phyloP scores from a whole-genome alignment of 2,113 vertebrate species.

The Dasyprocta punctata region DNA sequence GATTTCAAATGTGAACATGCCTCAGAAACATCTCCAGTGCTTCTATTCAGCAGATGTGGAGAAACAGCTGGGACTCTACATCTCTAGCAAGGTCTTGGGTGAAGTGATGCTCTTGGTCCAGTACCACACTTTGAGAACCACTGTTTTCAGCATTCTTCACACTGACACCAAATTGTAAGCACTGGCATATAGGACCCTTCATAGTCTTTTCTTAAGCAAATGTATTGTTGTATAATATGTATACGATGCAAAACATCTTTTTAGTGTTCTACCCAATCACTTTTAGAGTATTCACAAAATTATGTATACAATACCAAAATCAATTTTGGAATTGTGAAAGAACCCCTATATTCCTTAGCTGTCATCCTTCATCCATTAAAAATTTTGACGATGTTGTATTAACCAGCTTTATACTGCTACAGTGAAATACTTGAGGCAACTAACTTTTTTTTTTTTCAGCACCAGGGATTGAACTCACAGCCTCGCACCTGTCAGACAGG shows the following conservation, averaged over 20 bases:
- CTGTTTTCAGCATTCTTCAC: not conserved
- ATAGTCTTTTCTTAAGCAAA: not conserved
- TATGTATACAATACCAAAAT: not conserved
- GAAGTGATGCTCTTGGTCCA: not conserved
- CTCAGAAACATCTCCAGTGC: not conserved
- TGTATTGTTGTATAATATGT: not conserved
- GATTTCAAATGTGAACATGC: not conserved
- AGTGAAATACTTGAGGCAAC: not conserved
- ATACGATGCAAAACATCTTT: not conserved
- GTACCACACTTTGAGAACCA: not conserved
- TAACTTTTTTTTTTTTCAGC: no score
- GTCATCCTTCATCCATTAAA: not conserved
- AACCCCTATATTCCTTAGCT: not conserved
- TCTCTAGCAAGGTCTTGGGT: not conserved
- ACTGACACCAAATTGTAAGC: not conserved
- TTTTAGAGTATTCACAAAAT: not conserved
- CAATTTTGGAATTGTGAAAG: not conserved
- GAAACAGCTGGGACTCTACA: not conserved
- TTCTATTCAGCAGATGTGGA: not conserved
- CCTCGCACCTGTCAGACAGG: no score
- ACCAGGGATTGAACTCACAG: no score
- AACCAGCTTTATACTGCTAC: not conserved
- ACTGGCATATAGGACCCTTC: not conserved
- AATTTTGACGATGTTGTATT: not conserved
- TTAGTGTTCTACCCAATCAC: not conserved